Evolutionary conservation across 2,797 vertebrate species (phyloP), one percentile per base, ranked within the genome.

Genomic region (Craterocephalus amniculus): DNA sequence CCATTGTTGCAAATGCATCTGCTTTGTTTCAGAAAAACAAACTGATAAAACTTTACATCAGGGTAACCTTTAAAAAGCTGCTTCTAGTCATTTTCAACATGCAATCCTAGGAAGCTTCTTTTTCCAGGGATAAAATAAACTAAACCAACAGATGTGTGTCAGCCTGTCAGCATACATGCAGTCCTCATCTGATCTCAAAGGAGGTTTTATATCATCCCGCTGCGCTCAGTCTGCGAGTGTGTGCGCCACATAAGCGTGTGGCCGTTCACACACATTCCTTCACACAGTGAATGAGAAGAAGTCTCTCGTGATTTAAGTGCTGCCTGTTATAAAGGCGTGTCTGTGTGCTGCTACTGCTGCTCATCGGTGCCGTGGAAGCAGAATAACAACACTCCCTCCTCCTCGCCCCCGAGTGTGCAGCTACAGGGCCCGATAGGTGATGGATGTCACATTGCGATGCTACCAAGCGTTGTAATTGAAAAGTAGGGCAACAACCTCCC

Each of bases 381-480:
- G 78, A 69, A 67, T 63, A 86, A 86, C 45, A 80, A 73, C 78
- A 67, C 74, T 66, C 58, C 75, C 83, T 67, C 78, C 60, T 67
- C 79, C 20, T 43, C 71, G 16, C 27, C 79, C 65, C 74, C 26
- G 66, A 76, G 77, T 56, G 83, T 82, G 85, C 83, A 84, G 83
- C 60, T 76, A 71, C 81, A 58, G 63, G 74, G 87, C 85, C 87
- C 83, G 67, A 76, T 83, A 83, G 88, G 85, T 92, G 90, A 91
- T 90, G 90, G 90, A 89, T 90, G 90, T 87, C 87, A 92, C 92
- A 91, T 93, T 87, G 91, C 88, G 87, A 93, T 91, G 90, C 91
- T 89, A 82, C 75, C 75, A 56, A 80, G 84, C 83, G 81, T 77
- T 80, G 78, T 85, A 74, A 83, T 63, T 80, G 82, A 88, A 89